A percentile compares a stretch with the other conserved stretches of the same genome.
Conservation (phyloP, 2,797 vertebrate genomes). For the Sebastes glaucus region DNA sequence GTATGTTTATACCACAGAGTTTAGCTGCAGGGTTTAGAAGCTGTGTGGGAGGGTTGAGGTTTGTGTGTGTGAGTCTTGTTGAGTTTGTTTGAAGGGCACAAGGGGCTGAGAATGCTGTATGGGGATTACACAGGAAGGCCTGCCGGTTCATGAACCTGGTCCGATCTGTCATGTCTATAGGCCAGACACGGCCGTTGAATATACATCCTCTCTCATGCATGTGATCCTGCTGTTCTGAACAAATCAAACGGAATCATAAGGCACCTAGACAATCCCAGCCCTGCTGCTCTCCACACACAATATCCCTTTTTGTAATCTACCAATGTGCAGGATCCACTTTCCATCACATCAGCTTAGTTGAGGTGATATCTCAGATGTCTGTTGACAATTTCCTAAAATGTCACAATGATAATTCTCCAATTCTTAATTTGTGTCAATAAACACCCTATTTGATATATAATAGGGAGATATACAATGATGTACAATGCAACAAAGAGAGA, state of each 20-base stretch:
- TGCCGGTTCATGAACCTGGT: slow-evolving; percentile 26
- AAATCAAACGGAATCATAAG: background rate
- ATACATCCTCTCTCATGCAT: slow-evolving; percentile 3
- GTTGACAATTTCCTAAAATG: background rate
- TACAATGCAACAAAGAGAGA: background rate
- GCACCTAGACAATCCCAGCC: background rate
- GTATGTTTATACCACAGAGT: slow-evolving; percentile 34
- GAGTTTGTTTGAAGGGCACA: slow-evolving; percentile 49
- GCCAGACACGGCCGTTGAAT: slow-evolving; percentile 12
- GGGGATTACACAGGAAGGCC: slow-evolving; percentile 36
- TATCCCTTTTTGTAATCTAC: background rate
- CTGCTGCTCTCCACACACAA: background rate
- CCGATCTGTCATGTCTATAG: slow-evolving; percentile 7
- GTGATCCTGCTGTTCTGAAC: background rate
- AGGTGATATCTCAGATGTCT: background rate
- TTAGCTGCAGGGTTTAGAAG: slow-evolving; percentile 35
- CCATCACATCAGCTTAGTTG: background rate
- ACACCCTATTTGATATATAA: background rate
- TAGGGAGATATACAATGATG: background rate
- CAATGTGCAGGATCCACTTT: background rate
- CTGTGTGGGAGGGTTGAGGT: slow-evolving; percentile 57
- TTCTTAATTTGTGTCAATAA: background rate
- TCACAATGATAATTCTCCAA: background rate
- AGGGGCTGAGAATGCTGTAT: slow-evolving; percentile 13
- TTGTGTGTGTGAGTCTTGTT: slow-evolving; percentile 23